Percentiles rank a stretch among this genome's conserved stretches.
phyloP scores from a whole-genome alignment of 2,113 vertebrate species.

The Hippocampus comes region DNA sequence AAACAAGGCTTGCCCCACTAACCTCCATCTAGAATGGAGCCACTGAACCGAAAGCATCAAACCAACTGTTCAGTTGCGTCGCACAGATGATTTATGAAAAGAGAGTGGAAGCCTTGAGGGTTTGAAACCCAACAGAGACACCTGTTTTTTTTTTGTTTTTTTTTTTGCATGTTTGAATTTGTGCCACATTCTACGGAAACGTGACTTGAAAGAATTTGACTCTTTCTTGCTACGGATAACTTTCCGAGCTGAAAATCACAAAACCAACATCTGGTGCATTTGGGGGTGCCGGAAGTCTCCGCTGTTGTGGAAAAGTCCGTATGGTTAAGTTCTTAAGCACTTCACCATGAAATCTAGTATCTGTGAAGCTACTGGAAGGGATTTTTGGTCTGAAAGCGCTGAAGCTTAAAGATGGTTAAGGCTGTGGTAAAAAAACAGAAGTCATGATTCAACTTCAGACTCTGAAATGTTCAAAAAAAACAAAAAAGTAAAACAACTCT shows the following conservation, averaged over 20 bases:
- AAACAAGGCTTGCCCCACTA: neutral
- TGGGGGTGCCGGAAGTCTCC: neutral
- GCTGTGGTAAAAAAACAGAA: neutral
- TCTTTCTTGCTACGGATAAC: neutral
- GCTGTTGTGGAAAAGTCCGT: neutral
- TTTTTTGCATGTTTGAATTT: neutral
- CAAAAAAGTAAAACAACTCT: too few species aligned
- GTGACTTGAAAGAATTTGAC: constrained; percentile 10
- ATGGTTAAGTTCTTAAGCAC: neutral
- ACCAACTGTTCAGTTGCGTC: constrained; percentile 10
- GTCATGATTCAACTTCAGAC: too few species aligned
- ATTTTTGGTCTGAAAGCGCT: neutral
- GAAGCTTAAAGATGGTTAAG: neutral
- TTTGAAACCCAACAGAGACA: constrained; percentile 21
- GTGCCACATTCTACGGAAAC: neutral
- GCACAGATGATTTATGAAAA: constrained; percentile 4
- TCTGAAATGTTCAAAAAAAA: too few species aligned
- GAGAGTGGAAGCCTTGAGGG: neutral
- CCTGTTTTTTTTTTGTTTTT: constrained; percentile 35
- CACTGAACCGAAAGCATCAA: constrained; percentile 36
- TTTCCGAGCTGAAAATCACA: constrained; percentile 9
- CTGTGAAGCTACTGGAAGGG: neutral
- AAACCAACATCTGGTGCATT: constrained; percentile 22
- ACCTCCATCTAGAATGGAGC: constrained; percentile 24
- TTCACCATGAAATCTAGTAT: constrained; percentile 1